These are phyloP conservation scores for Macrophya alboannulata DNA, from an alignment of 2,888 invertebrate genomes.

Conservation along the genomic window DNA sequence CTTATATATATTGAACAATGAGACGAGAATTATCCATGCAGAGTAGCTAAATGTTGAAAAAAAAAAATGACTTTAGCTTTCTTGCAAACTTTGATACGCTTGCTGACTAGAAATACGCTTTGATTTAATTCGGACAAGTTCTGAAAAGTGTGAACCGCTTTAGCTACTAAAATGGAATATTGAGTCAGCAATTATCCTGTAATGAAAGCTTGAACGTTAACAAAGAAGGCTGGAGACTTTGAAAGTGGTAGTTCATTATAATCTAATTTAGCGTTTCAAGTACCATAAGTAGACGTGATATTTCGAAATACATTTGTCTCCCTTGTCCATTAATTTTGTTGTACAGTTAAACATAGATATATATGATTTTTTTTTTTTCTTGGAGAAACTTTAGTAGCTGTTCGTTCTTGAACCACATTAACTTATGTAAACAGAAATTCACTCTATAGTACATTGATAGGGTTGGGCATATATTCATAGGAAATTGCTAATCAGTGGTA, in stretches of 20 bases:
- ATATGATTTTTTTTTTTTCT: too few relatives aligned
- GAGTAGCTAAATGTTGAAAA: neutral
- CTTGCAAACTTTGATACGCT: neutral
- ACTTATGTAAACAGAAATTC: conserved; percentile 7
- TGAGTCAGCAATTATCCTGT: neutral
- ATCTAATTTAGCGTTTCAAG: neutral
- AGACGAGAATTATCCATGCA: conserved; percentile 2
- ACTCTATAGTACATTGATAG: neutral
- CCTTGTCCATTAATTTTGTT: neutral
- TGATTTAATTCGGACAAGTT: neutral
- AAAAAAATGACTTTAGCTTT: neutral
- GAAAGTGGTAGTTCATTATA: neutral
- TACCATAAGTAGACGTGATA: neutral
- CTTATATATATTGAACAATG: neutral
- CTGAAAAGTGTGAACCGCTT: neutral
- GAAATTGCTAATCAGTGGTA: conserved; percentile 70
- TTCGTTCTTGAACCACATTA: neutral
- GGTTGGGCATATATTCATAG: conserved; percentile 58
- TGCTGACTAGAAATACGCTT: neutral
- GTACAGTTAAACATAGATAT: neutral
- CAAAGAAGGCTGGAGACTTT: neutral
- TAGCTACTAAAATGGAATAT: neutral
- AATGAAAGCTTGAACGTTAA: neutral
- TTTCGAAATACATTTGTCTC: neutral
- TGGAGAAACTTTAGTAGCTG: neutral